Percentiles rank a stretch among this genome's conserved stretches.
phyloP scores from a whole-genome alignment of 2,113 vertebrate species.

The Odocoileus virginianus region DNA sequence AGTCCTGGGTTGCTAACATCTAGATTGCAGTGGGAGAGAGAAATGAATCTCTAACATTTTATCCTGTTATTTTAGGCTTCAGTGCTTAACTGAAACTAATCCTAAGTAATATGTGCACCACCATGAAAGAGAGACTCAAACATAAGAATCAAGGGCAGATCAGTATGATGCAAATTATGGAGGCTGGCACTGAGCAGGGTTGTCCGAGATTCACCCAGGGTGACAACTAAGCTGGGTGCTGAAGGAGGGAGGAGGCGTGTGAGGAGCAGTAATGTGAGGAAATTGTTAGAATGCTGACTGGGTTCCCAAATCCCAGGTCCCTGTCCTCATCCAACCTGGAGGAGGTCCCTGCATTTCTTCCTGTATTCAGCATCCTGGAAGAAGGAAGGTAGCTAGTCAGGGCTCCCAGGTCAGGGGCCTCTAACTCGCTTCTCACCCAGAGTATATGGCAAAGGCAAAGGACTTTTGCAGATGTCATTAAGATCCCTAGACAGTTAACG shows the following conservation, averaged over 20 bases:
- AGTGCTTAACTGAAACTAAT: not conserved
- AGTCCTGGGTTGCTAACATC: not conserved
- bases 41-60: not conserved
- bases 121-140: not conserved
- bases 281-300: not conserved
- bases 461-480: not conserved
- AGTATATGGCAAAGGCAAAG: not conserved
- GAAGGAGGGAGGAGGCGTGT: not conserved
- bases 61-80: not conserved
- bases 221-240: not conserved
- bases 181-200: not conserved
- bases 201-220: not conserved
- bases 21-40: not conserved
- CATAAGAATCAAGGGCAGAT: not conserved
- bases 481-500: not conserved
- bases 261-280: not conserved
- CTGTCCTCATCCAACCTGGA: too few relatives aligned
- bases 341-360: not conserved
- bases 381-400: not conserved
- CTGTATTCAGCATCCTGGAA: not conserved
- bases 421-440: not conserved
- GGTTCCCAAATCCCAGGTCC: not conserved
- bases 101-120: not conserved
- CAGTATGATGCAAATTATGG: fast-evolving
- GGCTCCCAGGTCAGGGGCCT: not conserved